Base-by-base conservation (phyloP, 1,140 invertebrate species). In the Galleria mellonella region DNA sequence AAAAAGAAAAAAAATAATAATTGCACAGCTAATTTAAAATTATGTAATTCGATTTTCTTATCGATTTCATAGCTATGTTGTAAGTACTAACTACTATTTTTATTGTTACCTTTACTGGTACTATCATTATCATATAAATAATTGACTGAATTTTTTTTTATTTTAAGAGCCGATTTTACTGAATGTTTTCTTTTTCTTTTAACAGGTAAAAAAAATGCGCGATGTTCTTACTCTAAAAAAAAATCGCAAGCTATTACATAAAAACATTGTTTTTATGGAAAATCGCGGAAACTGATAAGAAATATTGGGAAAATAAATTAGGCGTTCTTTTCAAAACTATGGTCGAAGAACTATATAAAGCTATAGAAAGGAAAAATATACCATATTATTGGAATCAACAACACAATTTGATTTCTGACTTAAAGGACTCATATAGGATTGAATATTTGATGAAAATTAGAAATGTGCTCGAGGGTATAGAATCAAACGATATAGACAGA, bases 241-340 rank as follows among this genome's bases (percentile, higher is more conserved):
- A 51, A 0, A 86, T 88, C 10, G 83, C 87, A 0, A 88, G 87
- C 44, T 88, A 88, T 48, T 88, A 83, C 48, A 87, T 88, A 17
- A 88, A 88, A 55, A 88, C 87, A 4, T 49, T 88, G 0, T 86
- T 87, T 51, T 53, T 88, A 4, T 87, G 81, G 83, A 72, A 81
- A 55, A 55, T 87, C 2, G 47, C 67, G 45, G 49, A 49, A 32
- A 47, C 58, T n/a, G 64, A 76, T 30, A 69, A 74, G 11, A 57
- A 55, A 5, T 81, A 72, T 44, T 88, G 86, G 77, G 67, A 72
- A 37, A 71, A 64, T 8, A 76, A 78, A 36, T 31, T 83, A 2
- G 82, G 78, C 45, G 45, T 74, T 0, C 63, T 83, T 1, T 87
- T 87, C 56, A 67, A 73, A 15, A 57, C 56, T 13, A 85, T 87